phyloP scores from a whole-genome alignment of 2,888 invertebrate genomes.

The Melitaea athalia region DNA sequence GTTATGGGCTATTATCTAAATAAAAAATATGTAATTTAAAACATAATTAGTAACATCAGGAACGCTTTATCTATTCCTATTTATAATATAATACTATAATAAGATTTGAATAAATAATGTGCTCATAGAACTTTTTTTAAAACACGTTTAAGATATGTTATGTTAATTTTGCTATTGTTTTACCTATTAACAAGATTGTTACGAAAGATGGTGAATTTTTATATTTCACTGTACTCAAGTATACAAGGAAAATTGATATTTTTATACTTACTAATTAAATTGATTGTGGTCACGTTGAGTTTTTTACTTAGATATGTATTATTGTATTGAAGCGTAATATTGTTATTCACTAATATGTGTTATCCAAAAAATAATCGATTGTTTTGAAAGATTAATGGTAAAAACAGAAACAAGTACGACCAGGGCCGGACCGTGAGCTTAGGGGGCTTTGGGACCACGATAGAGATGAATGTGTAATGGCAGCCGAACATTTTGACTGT shows the following conservation, averaged over 20 bases:
- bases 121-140: not conserved
- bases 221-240: conserved; percentile 16
- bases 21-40: not conserved
- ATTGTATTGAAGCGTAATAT: not conserved
- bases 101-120: not conserved
- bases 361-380: too few relatives aligned
- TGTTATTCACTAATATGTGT: not conserved
- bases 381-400: too few relatives aligned
- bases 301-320: conserved; percentile 5
- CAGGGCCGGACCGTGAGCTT: too few relatives aligned
- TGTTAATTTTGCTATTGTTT: not conserved
- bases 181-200: too few relatives aligned
- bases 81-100: not conserved
- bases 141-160: not conserved
- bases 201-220: not conserved
- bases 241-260: conserved; percentile 17
- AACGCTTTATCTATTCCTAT: not conserved
- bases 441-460: too few relatives aligned
- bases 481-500: too few relatives aligned
- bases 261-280: conserved; percentile 11
- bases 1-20: not conserved
- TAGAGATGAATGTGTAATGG: too few relatives aligned
- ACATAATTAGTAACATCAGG: not conserved
- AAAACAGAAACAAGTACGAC: too few relatives aligned
- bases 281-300: conserved; percentile 7